Evolutionary conservation across 2,113 vertebrate genomes (phyloP).

Genomic region (Sinocyclocheilus maitianheensis): DNA sequence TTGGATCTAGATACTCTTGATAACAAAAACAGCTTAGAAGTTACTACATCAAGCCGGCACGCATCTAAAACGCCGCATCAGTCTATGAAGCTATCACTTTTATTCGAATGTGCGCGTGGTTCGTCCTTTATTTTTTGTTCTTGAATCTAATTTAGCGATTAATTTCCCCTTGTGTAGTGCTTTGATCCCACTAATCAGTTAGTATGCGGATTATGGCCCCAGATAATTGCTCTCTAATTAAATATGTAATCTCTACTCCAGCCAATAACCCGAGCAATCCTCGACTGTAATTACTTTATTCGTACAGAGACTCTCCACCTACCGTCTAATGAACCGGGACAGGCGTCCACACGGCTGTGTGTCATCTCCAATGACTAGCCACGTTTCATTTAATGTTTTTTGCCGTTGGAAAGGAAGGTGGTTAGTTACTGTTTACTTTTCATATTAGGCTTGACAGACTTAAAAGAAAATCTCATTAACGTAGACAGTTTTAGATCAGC

Average conservation of each 20-base stretch:
- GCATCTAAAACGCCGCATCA: neutral
- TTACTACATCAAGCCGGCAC: neutral
- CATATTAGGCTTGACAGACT: constrained; percentile 24
- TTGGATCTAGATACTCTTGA: neutral
- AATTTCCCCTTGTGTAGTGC: constrained; percentile 34
- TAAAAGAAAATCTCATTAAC: constrained; percentile 18
- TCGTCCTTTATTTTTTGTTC: constrained; percentile 16
- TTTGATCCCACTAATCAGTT: constrained; percentile 39
- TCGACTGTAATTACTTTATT: constrained; percentile 40
- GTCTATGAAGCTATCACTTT: constrained; percentile 16
- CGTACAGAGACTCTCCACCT: constrained; percentile 37
- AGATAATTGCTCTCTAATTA: constrained; percentile 44
- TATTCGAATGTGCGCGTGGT: neutral
- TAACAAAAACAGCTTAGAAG: neutral
- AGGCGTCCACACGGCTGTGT: constrained; percentile 15
- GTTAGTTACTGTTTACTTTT: constrained; percentile 32
- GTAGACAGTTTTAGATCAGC: neutral
- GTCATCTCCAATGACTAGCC: constrained; percentile 23
- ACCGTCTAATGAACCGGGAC: constrained; percentile 24
- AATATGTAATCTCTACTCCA: constrained; percentile 48
- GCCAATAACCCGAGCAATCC: constrained; percentile 40
- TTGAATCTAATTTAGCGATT: constrained; percentile 36
- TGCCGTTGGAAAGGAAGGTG: constrained; percentile 10
- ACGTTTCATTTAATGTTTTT: neutral
- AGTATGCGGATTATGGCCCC: constrained; percentile 35